Conservation (phyloP, 2,797 vertebrate species). For the Hylomyscus alleni region DNA sequence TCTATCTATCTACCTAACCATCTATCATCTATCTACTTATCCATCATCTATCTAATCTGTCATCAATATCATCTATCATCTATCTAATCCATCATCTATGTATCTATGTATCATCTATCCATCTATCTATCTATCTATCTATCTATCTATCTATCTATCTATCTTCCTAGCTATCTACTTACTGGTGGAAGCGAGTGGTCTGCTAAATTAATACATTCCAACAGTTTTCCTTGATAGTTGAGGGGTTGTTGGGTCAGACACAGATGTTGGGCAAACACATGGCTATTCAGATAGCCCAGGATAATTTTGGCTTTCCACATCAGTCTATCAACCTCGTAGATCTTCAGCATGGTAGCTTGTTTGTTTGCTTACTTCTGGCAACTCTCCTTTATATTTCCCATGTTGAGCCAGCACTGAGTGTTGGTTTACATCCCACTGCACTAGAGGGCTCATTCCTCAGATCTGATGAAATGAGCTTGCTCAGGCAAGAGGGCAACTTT, state of each 20-base stretch:
- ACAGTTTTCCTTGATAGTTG: not conserved
- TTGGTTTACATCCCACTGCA: not conserved
- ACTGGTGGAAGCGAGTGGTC: not conserved
- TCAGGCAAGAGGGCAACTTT: not conserved
- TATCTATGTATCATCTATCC: too few relatives aligned
- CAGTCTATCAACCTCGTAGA: not conserved
- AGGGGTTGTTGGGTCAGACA: not conserved
- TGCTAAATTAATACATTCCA: not conserved
- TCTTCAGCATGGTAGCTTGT: not conserved
- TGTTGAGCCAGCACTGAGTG: not conserved
- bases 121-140: too few relatives aligned
- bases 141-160: too few relatives aligned
- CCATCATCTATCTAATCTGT: too few relatives aligned
- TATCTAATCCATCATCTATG: too few relatives aligned
- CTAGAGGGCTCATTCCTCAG: not conserved
- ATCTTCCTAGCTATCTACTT: not conserved
- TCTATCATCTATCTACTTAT: too few relatives aligned
- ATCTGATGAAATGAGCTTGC: not conserved
- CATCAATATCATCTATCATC: too few relatives aligned
- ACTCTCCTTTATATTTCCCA: not conserved
- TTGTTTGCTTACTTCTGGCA: not conserved
- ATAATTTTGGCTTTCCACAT: not conserved
- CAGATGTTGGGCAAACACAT: too few relatives aligned
- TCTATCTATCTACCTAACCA: not conserved
- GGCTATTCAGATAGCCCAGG: not conserved